phyloP scores from a whole-genome alignment of 2,113 vertebrate species.

The Hemichromis elongatus region DNA sequence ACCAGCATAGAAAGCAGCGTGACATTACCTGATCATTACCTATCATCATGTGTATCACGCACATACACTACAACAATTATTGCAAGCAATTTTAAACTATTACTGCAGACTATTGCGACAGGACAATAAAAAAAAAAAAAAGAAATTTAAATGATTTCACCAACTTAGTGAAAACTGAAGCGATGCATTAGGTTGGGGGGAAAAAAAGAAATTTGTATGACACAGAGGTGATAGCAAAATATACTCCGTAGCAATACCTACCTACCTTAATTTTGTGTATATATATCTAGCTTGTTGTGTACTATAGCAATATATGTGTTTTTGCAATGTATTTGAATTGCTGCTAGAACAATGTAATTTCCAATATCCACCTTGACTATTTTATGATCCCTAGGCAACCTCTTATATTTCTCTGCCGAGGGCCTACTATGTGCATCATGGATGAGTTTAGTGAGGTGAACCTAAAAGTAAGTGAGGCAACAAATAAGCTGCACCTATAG shows the following conservation, averaged over 20 bases:
- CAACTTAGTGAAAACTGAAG: not conserved
- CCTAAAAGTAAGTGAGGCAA: not conserved
- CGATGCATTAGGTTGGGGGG: not conserved
- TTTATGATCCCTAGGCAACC: not conserved
- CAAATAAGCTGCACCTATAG: not conserved
- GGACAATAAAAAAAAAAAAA: not conserved
- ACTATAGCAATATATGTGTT: not conserved
- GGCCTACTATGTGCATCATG: not conserved
- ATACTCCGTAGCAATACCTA: not conserved
- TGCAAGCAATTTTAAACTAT: not conserved
- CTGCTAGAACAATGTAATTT: not conserved
- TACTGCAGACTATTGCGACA: not conserved
- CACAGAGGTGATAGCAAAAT: not conserved
- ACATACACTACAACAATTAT: not conserved
- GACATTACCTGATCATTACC: not conserved
- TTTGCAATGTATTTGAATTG: not conserved
- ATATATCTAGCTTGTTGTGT: not conserved
- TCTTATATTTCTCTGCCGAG: not conserved
- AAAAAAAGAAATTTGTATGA: not conserved
- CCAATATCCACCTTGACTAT: not conserved
- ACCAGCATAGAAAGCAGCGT: not conserved
- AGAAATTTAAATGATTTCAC: not conserved
- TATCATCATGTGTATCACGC: not conserved
- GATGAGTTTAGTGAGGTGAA: not conserved
- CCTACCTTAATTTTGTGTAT: not conserved